Evolutionary conservation across 2,113 vertebrate species (phyloP).

Genomic region (Antigone vipio): DNA sequence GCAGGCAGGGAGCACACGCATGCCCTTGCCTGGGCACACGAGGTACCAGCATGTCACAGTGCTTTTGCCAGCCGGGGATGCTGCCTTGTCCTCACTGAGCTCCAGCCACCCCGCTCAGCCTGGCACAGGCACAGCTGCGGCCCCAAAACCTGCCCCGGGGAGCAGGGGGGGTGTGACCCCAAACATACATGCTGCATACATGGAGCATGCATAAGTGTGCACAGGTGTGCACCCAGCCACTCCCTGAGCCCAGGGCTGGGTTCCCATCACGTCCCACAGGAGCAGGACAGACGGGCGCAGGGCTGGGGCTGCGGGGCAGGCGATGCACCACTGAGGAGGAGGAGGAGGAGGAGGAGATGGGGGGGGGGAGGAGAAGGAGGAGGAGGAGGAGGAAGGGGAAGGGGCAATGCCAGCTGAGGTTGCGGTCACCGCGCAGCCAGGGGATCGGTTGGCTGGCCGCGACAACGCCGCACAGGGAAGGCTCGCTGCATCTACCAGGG

Average conservation of each 20-base stretch:
- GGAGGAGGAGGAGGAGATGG: neutral
- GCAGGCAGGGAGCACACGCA: neutral
- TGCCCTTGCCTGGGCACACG: rapidly evolving
- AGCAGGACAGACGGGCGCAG: rapidly evolving
- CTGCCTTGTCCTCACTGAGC: neutral
- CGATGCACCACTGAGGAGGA: rapidly evolving
- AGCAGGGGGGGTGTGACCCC: rapidly evolving
- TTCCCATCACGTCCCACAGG: rapidly evolving
- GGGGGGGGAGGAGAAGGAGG: neutral
- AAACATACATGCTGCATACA: rapidly evolving
- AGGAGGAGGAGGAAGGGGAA: neutral
- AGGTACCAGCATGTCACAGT: rapidly evolving
- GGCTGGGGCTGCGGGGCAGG: neutral
- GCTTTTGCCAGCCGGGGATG: rapidly evolving
- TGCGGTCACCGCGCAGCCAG: neutral
- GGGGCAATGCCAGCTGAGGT: rapidly evolving
- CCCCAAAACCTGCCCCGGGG: neutral
- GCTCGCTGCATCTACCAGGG: neutral
- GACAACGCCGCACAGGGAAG: rapidly evolving
- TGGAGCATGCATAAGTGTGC: rapidly evolving
- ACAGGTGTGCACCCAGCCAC: neutral
- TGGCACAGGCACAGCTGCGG: neutral
- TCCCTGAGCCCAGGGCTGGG: rapidly evolving
- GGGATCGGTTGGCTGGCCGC: neutral
- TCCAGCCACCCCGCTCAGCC: neutral